Percentiles rank a stretch among this genome's conserved stretches.
Evolutionary conservation across 2,888 invertebrate genomes (phyloP).

Genomic region (Urechis unicinctus): DNA sequence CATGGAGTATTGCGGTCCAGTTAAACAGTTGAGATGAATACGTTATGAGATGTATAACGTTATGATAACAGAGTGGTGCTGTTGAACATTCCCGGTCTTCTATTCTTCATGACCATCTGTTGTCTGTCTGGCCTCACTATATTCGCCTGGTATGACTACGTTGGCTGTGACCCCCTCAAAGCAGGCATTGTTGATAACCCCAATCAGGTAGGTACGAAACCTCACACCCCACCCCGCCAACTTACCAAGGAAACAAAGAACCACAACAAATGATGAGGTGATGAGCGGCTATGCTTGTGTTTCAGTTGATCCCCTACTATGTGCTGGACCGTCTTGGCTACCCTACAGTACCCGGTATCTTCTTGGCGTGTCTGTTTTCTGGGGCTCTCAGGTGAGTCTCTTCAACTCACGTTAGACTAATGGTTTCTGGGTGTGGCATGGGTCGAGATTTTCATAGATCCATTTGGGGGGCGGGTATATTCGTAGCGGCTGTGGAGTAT

Average conservation of each 20-base stretch:
- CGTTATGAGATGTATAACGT: too few relatives aligned
- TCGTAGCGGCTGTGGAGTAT: too few relatives aligned
- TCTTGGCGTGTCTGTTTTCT: constrained; percentile 5
- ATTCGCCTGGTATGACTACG: constrained; percentile 62
- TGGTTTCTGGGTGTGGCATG: too few relatives aligned
- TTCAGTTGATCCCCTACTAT: constrained; percentile 8
- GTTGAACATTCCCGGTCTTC: constrained; percentile 26
- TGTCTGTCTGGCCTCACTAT: constrained; percentile 65
- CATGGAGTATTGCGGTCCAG: neutral
- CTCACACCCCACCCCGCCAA: constrained; percentile 8
- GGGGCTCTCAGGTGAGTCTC: constrained; percentile 5
- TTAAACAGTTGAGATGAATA: too few relatives aligned
- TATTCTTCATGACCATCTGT: constrained; percentile 23
- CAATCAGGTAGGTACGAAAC: constrained; percentile 21
- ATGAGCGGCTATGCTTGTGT: neutral
- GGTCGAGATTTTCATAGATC: neutral
- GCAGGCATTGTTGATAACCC: constrained; percentile 12
- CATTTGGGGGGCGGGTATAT: too few relatives aligned
- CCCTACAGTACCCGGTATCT: constrained; percentile 6
- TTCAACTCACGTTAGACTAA: too few relatives aligned
- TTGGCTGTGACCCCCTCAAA: constrained; percentile 20
- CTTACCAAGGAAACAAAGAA: constrained; percentile 18
- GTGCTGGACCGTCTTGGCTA: constrained; percentile 6
- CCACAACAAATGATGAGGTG: neutral
- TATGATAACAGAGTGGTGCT: constrained; percentile 28